Percentiles rank a stretch among this genome's conserved stretches.
These are phyloP conservation scores for Moxostoma hubbsi DNA, from an alignment of 2,797 vertebrate genomes.

Conservation along the genomic window DNA sequence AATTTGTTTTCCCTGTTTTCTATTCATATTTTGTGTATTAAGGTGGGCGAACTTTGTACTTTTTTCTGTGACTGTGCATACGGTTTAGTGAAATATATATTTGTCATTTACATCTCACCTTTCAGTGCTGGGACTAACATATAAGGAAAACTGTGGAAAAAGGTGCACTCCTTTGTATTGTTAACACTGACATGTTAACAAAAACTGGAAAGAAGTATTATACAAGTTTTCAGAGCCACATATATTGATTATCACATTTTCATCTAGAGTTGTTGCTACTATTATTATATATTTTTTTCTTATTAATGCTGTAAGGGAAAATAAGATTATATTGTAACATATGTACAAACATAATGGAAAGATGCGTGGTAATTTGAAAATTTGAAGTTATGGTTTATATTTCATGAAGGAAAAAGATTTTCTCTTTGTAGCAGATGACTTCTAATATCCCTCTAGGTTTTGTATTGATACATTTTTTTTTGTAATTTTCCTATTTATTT, in stretches of 20 bases:
- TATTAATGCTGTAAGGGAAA: conserved; percentile 80
- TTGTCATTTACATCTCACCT: conserved; percentile 81
- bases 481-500: conserved; percentile 78
- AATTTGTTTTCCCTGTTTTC: conserved; percentile 80
- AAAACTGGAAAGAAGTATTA: conserved; percentile 65
- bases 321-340: conserved; percentile 78
- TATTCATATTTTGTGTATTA: conserved; percentile 82
- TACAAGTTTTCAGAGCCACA: conserved; percentile 79
- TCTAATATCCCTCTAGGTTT: conserved; percentile 78
- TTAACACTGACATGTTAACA: conserved; percentile 44
- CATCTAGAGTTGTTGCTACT: conserved; percentile 76
- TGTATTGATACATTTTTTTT: conserved; percentile 80
- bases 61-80: conserved; percentile 81
- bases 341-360: conserved; percentile 79
- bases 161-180: conserved; percentile 74
- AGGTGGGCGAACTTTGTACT: conserved; percentile 83
- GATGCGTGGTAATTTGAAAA: conserved; percentile 77
- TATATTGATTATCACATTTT: conserved; percentile 72
- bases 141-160: conserved; percentile 63
- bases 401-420: conserved; percentile 69
- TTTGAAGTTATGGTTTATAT: conserved; percentile 79
- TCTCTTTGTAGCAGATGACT: conserved; percentile 81
- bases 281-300: conserved; percentile 71
- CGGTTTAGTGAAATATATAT: conserved; percentile 82
- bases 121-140: conserved; percentile 76